Percentiles rank a stretch among this genome's conserved stretches.
Conservation (phyloP, 2,797 vertebrate species). For the Ceryle rudis region DNA sequence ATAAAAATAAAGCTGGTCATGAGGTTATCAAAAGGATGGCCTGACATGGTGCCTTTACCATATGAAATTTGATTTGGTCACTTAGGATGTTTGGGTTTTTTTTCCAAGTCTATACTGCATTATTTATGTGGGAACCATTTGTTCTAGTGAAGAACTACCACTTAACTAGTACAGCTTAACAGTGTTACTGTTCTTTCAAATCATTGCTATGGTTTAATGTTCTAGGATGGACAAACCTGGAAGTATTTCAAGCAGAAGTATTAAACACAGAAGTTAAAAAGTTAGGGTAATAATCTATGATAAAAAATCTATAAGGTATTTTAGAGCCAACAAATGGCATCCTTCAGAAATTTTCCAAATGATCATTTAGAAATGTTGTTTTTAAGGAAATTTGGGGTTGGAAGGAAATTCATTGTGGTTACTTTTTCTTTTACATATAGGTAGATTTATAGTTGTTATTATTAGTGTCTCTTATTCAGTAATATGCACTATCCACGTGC, state of each 20-base stretch:
- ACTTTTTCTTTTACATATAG: not conserved
- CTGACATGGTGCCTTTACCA: not conserved
- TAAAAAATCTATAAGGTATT: not conserved
- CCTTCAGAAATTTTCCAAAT: not conserved
- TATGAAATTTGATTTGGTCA: not conserved
- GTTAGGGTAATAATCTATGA: not conserved
- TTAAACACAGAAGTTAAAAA: not conserved
- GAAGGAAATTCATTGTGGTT: not conserved
- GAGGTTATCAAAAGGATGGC: not conserved
- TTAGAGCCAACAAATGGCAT: not conserved
- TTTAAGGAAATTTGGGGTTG: not conserved
- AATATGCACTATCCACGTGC: not conserved
- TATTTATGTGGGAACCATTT: not conserved
- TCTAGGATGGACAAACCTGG: not conserved
- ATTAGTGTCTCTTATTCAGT: not conserved
- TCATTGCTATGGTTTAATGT: not conserved
- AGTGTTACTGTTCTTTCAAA: not conserved
- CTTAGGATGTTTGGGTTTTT: not conserved
- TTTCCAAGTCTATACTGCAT: not conserved
- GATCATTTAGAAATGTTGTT: not conserved
- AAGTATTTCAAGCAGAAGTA: not conserved
- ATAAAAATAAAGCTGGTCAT: not conserved
- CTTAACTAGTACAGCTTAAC: not conserved
- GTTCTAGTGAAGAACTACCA: fast-evolving
- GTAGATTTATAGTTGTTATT: not conserved